Evolutionary conservation across 2,113 vertebrate species (phyloP).

Genomic region (Numida meleagris): DNA sequence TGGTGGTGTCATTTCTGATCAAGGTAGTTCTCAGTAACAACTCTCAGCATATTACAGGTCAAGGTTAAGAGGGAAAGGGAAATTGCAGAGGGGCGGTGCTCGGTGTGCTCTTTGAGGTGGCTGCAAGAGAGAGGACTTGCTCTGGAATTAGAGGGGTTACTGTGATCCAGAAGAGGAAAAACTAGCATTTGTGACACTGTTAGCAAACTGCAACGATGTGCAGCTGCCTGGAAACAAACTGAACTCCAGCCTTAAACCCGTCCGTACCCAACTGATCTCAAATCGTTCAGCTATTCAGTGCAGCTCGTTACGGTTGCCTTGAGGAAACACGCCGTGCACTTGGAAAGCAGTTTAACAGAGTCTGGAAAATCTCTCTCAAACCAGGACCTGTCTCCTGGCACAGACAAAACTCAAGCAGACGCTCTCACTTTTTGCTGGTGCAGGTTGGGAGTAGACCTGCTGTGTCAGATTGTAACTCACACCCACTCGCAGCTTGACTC

Average conservation of each 20-base stretch:
- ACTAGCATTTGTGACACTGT: not conserved
- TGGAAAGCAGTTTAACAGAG: slow-evolving; percentile 2
- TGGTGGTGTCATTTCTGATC: slow-evolving; percentile 51
- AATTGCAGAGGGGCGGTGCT: slow-evolving; percentile 27
- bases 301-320: not conserved
- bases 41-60: slow-evolving; percentile 54
- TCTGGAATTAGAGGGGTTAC: not conserved
- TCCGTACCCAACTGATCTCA: not conserved
- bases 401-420: not conserved
- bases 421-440: not conserved
- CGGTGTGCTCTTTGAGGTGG: not conserved
- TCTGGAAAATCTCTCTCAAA: slow-evolving; percentile 55
- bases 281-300: not conserved
- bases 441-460: not conserved
- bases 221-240: not conserved
- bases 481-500: not conserved
- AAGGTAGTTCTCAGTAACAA: slow-evolving; percentile 41
- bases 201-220: not conserved
- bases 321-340: not conserved
- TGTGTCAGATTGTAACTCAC: not conserved
- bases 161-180: not conserved
- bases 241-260: not conserved
- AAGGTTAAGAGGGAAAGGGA: slow-evolving; percentile 68
- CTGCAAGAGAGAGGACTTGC: not conserved
- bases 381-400: slow-evolving; percentile 5